Evolutionary conservation across 1,140 invertebrate species (phyloP).

Genomic region (Trinorchestia longiramus): DNA sequence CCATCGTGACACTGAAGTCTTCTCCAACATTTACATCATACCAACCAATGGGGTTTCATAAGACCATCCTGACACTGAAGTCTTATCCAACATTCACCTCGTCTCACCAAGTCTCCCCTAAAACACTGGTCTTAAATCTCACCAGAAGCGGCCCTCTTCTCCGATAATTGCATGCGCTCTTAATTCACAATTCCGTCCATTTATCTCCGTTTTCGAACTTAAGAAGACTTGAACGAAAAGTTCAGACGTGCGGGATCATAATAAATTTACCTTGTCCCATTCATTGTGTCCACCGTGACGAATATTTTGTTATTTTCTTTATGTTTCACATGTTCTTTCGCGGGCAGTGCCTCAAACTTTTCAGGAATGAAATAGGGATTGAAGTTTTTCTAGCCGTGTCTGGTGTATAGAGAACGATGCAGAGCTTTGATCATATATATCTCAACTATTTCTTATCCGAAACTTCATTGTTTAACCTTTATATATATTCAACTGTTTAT

Average conservation of each 20-base stretch:
- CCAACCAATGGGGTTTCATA: not conserved
- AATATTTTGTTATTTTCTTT: slow-evolving; percentile 39
- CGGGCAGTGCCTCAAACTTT: not conserved
- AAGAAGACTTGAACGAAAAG: slow-evolving; percentile 53
- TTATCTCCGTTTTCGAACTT: slow-evolving; percentile 43
- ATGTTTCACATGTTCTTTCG: slow-evolving; percentile 27
- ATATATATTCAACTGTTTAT: too few species aligned
- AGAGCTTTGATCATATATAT: not conserved
- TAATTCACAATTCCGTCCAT: slow-evolving; percentile 54
- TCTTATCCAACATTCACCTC: not conserved
- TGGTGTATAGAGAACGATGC: not conserved
- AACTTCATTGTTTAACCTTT: not conserved
- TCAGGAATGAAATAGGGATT: not conserved
- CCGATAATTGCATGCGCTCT: slow-evolving; percentile 48
- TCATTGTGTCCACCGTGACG: slow-evolving; percentile 40
- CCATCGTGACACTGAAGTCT: not conserved
- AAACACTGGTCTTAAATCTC: not conserved
- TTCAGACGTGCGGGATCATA: slow-evolving; percentile 46
- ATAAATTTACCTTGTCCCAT: slow-evolving; percentile 54
- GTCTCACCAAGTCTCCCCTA: slow-evolving; percentile 12
- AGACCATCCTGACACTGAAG: not conserved
- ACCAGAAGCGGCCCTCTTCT: not conserved
- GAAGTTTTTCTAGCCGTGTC: not conserved
- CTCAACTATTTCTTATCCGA: not conserved
- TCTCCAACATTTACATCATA: not conserved